phyloP scores from a whole-genome alignment of 2,113 vertebrate genomes.

The Taxidea taxus region DNA sequence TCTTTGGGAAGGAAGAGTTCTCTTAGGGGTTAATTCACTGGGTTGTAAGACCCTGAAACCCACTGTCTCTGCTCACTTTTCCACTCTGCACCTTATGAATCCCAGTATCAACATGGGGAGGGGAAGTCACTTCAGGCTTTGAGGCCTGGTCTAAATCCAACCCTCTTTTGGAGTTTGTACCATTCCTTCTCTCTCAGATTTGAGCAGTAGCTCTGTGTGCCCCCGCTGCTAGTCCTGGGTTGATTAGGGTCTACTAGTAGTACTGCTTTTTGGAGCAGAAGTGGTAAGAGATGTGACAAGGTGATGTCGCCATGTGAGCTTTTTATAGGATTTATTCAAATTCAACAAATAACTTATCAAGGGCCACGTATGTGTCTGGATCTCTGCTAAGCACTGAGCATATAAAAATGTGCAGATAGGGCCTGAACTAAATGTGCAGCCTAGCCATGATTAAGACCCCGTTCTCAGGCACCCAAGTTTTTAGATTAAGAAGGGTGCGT shows the following conservation, averaged over 20 bases:
- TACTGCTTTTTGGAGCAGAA: neutral
- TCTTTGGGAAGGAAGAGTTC: neutral
- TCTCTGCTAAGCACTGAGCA: neutral
- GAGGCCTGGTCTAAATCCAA: neutral
- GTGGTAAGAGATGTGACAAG: neutral
- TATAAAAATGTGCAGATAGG: neutral
- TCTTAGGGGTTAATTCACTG: neutral
- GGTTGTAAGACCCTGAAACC: neutral
- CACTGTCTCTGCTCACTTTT: neutral
- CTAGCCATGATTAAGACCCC: neutral
- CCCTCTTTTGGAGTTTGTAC: neutral
- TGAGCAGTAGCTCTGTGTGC: neutral
- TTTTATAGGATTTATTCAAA: conserved; percentile 24
- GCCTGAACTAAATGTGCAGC: neutral
- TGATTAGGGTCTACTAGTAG: neutral
- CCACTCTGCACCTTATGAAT: neutral
- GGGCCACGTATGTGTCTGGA: neutral
- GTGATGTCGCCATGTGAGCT: neutral
- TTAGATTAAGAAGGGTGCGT: neutral
- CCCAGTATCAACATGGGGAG: neutral
- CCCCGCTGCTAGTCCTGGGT: neutral
- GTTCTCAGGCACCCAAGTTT: neutral
- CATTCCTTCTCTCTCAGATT: neutral
- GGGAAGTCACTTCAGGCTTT: neutral
- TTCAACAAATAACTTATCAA: neutral